Base-by-base conservation (phyloP, 1,140 invertebrate genomes). In the Bicyclus anynana region DNA sequence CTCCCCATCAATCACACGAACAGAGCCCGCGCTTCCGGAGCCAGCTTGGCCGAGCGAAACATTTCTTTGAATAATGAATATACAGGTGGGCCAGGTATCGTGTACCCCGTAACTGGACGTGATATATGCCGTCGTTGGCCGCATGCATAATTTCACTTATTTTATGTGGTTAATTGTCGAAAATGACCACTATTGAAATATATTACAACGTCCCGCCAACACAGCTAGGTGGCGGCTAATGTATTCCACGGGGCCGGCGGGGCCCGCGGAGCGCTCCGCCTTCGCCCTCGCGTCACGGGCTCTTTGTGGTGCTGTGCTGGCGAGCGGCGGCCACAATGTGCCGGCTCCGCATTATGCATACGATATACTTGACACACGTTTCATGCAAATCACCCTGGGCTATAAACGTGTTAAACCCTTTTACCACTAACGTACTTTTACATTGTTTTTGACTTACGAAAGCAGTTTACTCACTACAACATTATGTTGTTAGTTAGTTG, bases 31-130 rank as follows among this genome's bases (percentile, higher is more conserved):
- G 77, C 72, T 85, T 86, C 80, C 85, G 81, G 76, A 69, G 72
- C 74, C 68, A 69, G 77, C 60, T 67, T 77, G 75, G 81, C 72
- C 69, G 79, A 74, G 81, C 85, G 81, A 81, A 88, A 88, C 81
- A 86, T 86, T 86, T 86, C 83, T 88, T 88, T 88, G 85, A 88
- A 88, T 88, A 88, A 88, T 88, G 83, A 88, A 88, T 88, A 80
- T 80, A 74, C 69, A 74, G 72, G 76, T 77, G 80, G 82, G 77
- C n/a, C 80, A 78, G 77, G 78, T 85, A 86, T 84, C 79, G 80
- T 80, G 76, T 49, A 18, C 76, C 78, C 74, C 73, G 77, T 86
- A 86, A 88, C 81, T 87, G 83, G 84, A 87, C 84, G 84, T 88
- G 83, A 88, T 88, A 88, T 88, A 88, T 82, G 80, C 76, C 84